These are phyloP conservation scores for Chrysocyon brachyurus DNA, from an alignment of 2,797 vertebrate species.

Conservation along the genomic window DNA sequence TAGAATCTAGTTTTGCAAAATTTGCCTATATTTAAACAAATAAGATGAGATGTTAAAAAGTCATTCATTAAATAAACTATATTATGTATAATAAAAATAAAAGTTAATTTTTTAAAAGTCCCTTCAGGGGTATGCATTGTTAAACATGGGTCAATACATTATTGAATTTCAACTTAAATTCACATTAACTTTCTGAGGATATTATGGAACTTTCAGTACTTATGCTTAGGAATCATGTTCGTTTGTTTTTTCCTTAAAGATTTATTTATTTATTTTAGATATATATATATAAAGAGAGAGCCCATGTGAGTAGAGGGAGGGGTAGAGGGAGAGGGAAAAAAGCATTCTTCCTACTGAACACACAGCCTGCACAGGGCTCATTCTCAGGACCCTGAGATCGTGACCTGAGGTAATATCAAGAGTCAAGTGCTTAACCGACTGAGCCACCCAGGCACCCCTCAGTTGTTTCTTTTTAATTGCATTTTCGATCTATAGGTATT, in stretches of 20 bases:
- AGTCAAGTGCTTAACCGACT: background rate
- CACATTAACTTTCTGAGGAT: background rate
- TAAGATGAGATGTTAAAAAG: background rate
- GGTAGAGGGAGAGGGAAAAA: background rate
- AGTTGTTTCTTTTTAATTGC: background rate
- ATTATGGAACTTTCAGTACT: background rate
- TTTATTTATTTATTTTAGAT: background rate
- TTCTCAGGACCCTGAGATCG: background rate
- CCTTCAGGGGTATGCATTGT: background rate
- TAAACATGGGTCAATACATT: background rate
- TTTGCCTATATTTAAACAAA: background rate
- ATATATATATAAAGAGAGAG: too few species aligned
- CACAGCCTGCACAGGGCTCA: background rate
- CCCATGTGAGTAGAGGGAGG: background rate
- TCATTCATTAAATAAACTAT: background rate
- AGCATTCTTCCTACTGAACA: background rate
- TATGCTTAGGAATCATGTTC: background rate
- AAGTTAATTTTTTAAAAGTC: background rate
- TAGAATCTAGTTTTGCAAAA: background rate
- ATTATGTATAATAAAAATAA: background rate
- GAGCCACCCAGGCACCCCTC: background rate
- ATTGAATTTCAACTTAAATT: slow-evolving; percentile 7
- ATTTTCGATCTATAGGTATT: background rate
- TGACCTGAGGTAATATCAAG: background rate
- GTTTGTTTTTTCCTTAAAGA: background rate